These are phyloP conservation scores for Mythimna ferrago DNA, from an alignment of 2,888 invertebrate genomes.

Conservation along the genomic window DNA sequence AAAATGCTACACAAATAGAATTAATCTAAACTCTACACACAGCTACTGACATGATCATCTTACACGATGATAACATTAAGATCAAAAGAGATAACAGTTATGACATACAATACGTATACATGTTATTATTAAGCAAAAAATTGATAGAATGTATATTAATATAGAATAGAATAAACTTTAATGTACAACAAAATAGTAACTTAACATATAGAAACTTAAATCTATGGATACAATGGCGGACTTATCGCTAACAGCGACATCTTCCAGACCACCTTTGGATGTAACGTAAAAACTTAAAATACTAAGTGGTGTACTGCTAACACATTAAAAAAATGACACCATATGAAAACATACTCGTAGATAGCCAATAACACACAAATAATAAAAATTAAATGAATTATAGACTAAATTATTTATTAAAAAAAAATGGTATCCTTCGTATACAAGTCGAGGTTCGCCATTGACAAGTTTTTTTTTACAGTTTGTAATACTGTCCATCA, in stretches of 20 bases:
- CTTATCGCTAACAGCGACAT: no score
- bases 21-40: not conserved
- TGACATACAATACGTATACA: not conserved
- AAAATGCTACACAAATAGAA: not conserved
- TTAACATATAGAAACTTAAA: no score
- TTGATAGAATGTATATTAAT: not conserved
- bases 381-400: no score
- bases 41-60: not conserved
- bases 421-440: not conserved
- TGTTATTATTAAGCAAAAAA: not conserved
- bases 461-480: not conserved
- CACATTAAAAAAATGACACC: no score
- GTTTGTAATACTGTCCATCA: not conserved
- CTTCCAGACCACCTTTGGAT: no score
- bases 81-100: not conserved
- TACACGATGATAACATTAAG: not conserved
- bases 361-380: no score
- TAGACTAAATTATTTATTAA: not conserved
- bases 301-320: no score
- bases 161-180: not conserved
- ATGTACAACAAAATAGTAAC: no score
- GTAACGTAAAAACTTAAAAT: no score
- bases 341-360: no score
- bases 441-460: not conserved
- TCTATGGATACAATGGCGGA: no score